Base-by-base conservation (phyloP, 2,113 vertebrate genomes). In the Callopanchax toddi region DNA sequence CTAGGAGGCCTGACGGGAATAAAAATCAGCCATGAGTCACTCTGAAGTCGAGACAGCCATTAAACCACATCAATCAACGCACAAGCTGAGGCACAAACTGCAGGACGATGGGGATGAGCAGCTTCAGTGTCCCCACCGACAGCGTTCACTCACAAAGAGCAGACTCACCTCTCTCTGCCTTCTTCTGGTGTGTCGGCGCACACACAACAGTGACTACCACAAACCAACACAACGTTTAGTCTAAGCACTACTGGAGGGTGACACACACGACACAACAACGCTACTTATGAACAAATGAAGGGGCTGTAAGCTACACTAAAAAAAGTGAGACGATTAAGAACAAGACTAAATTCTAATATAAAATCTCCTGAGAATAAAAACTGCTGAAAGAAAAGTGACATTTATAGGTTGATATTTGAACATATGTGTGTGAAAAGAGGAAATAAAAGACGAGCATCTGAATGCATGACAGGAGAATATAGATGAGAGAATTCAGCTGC, bases 21-120 rank as follows among this genome's bases (percentile, higher is more conserved):
- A 37, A 65, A 8, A 49, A 60, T 76, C 79, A 76, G 43, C 25
- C 26, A 44, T 76, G 82, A 87, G 76, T 86, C 82, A 83, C 46
- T 70, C 70, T 11, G 56, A 51, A 51, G 67, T 71, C 73, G 81
- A 86, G 75, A 84, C 76, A 40, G 20, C 29, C 53, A 55, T 56
- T 52, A 16, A 54, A 45, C 66, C 49, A 44, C 4, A 5, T 73
- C 78, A 71, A 69, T 78, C 71, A 50, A n/a, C n/a, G n/a, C n/a
- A n/a, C 67, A 45, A 56, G 74, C 83, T 29, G 45, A 83, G 60
- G 42, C 78, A 50, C 64, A 61, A 22, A 53, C 69, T 21, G 60
- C 78, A 67, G 42, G 29, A 46, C n/a, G 61, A 67, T 72, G 18
- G 39, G 40, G 44, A 60, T 61, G 57, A 59, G 57, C 1, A 0